A percentile compares a stretch with the other conserved stretches of the same genome.
These are phyloP conservation scores for Ditylenchus dipsaci DNA, from an alignment of 1,140 invertebrate genomes.

Conservation along the genomic window DNA sequence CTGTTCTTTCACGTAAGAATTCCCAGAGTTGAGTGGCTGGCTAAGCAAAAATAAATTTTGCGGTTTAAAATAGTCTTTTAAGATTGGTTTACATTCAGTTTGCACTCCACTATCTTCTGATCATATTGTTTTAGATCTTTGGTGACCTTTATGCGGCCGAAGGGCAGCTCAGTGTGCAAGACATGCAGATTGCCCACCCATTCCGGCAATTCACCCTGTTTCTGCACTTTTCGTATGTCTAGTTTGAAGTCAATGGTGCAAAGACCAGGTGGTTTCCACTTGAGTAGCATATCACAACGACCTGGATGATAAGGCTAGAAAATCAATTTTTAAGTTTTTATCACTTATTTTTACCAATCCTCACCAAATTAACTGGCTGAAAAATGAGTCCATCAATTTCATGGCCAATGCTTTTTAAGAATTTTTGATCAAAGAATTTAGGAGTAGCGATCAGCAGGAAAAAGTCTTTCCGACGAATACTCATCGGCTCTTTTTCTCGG, in stretches of 20 bases:
- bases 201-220: slow-evolving; percentile 66
- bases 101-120: slow-evolving; percentile 94
- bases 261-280: slow-evolving; percentile 89
- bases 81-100: slow-evolving; percentile 59
- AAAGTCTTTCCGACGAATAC: slow-evolving; percentile 62
- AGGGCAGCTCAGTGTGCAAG: slow-evolving; percentile 31
- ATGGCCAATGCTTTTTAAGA: slow-evolving; percentile 76
- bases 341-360: not conserved
- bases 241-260: slow-evolving; percentile 94
- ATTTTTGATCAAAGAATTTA: slow-evolving; percentile 76
- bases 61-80: not conserved
- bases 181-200: slow-evolving; percentile 53
- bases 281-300: slow-evolving; percentile 76
- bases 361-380: slow-evolving; percentile 75
- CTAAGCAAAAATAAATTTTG: slow-evolving; percentile 3
- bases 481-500: slow-evolving; percentile 67
- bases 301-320: slow-evolving; percentile 78
- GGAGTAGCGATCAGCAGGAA: slow-evolving; percentile 68
- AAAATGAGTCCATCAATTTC: slow-evolving; percentile 97
- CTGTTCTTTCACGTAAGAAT: slow-evolving; percentile 89
- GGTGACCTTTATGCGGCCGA: slow-evolving; percentile 67
- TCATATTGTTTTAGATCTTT: slow-evolving; percentile 75
- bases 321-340: slow-evolving; percentile 7
- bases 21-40: slow-evolving; percentile 70
- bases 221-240: slow-evolving; percentile 71